These are phyloP conservation scores for Poecilobothrus nobilitatus DNA, from an alignment of 2,888 invertebrate species.

Conservation along the genomic window DNA sequence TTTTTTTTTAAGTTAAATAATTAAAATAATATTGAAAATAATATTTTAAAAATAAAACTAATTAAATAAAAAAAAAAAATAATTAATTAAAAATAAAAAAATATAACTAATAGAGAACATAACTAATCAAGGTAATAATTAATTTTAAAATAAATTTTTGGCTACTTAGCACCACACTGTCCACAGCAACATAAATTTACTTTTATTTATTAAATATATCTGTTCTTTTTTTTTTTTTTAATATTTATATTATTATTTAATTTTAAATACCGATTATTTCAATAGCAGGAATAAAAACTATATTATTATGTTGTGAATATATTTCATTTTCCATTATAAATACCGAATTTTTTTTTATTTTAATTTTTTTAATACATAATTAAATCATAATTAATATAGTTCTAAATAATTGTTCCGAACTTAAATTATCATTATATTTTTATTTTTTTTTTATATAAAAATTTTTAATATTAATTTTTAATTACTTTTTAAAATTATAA, in stretches of 20 bases:
- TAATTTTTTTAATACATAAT: too few relatives aligned
- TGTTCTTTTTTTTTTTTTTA: not conserved
- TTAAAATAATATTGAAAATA: constrained; percentile 12
- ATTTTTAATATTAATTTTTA: constrained; percentile 16
- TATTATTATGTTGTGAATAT: not conserved
- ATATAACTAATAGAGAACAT: constrained; percentile 9
- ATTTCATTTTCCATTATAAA: not conserved
- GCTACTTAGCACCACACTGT: constrained; percentile 32
- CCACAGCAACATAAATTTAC: constrained; percentile 28
- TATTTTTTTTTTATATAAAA: constrained; percentile 14
- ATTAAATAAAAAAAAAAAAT: constrained; percentile 12
- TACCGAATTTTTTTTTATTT: not conserved
- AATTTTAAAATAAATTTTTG: constrained; percentile 23
- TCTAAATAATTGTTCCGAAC: too few relatives aligned
- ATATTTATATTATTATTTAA: too few relatives aligned
- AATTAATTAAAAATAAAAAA: constrained; percentile 15
- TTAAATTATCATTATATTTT: not conserved
- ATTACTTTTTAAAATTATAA: constrained; percentile 13
- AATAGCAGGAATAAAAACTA: too few relatives aligned
- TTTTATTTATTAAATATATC: not conserved
- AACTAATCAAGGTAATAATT: constrained; percentile 17
- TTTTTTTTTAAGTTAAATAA: not conserved
- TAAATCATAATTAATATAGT: too few relatives aligned
- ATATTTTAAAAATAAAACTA: constrained; percentile 12
- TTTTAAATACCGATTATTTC: too few relatives aligned